Conservation (phyloP, 2,797 vertebrate genomes). For the Buphagus erythrorhynchus region DNA sequence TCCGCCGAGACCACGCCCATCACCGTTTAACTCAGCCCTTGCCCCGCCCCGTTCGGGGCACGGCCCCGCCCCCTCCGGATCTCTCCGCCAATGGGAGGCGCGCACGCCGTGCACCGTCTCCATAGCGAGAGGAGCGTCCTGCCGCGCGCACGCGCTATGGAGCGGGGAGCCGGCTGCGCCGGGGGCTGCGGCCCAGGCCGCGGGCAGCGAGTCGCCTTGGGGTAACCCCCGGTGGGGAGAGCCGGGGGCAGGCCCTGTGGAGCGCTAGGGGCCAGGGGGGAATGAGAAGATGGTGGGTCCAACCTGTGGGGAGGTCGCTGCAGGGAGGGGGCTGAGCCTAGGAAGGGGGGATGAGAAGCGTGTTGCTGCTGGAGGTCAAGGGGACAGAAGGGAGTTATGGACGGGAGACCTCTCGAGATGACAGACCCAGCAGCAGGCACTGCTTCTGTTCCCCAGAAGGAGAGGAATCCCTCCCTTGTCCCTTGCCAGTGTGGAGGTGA, state of each 20-base stretch:
- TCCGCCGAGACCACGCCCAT: rapidly evolving
- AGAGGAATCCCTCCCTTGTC: not conserved
- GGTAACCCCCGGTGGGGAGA: not conserved
- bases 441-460: not conserved
- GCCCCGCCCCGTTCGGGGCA: rapidly evolving
- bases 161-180: rapidly evolving
- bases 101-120: rapidly evolving
- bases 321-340: not conserved
- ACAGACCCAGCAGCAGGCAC: no score
- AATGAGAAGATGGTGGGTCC: not conserved
- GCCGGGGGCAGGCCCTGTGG: rapidly evolving
- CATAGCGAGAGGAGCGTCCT: not conserved
- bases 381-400: rapidly evolving
- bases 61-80: rapidly evolving
- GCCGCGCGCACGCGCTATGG: not conserved
- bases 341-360: no score
- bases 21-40: rapidly evolving
- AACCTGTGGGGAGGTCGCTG: not conserved
- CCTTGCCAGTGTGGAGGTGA: rapidly evolving
- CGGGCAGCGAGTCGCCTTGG: not conserved
- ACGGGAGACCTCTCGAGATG: rapidly evolving
- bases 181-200: not conserved
- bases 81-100: not conserved
- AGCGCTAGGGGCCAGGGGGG: rapidly evolving
- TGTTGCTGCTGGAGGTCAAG: not conserved